phyloP scores from a whole-genome alignment of 2,888 invertebrate genomes.

The Carabus problematicus region DNA sequence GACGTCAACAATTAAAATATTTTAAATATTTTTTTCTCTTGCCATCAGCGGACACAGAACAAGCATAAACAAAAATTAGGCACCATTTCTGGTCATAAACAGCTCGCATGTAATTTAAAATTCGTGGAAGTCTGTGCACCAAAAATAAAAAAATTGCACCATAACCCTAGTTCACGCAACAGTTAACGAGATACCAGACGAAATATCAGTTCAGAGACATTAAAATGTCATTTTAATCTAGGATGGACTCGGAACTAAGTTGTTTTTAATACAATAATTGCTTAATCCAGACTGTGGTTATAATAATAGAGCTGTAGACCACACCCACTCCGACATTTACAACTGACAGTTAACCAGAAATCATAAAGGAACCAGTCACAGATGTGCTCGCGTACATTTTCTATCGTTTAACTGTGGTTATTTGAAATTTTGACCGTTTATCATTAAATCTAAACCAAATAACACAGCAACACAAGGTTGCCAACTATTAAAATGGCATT shows the following conservation, averaged over 20 bases:
- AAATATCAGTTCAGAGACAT: conserved; percentile 20
- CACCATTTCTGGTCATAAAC: too few species aligned
- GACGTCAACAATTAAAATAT: too few species aligned
- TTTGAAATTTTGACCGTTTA: too few species aligned
- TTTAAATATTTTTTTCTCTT: too few species aligned
- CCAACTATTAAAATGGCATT: too few species aligned
- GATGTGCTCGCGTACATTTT: too few species aligned
- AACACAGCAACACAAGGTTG: too few species aligned
- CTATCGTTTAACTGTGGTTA: too few species aligned
- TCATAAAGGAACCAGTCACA: too few species aligned
- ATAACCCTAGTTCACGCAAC: conserved; percentile 7
- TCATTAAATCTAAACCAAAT: too few species aligned
- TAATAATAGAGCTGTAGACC: conserved; percentile 29
- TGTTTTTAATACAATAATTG: conserved; percentile 42
- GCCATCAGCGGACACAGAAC: too few species aligned
- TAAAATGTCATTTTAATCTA: conserved; percentile 43
- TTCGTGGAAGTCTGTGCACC: background rate
- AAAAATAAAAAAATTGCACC: background rate
- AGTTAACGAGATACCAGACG: conserved; percentile 24
- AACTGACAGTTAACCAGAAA: conserved; percentile 24
- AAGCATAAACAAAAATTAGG: too few species aligned
- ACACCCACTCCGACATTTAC: conserved; percentile 31
- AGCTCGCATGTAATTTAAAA: background rate
- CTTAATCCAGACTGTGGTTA: conserved; percentile 28
- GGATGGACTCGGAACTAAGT: conserved; percentile 33